Base-by-base conservation (phyloP, 2,888 invertebrate species). In the Stenurella melanura region DNA sequence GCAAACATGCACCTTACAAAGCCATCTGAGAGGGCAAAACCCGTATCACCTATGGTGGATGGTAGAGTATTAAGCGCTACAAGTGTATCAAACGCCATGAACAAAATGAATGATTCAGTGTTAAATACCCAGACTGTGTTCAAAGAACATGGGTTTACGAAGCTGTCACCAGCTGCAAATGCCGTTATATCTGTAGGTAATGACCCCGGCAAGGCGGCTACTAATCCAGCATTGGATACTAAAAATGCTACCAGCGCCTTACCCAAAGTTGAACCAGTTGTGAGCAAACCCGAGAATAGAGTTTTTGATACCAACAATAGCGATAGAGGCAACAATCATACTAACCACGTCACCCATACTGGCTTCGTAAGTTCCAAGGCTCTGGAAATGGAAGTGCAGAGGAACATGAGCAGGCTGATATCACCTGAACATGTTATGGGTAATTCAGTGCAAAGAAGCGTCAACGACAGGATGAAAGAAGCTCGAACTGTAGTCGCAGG, bases 61-160 rank as follows among this genome's bases (percentile, higher is more conserved):
- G 88, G 86, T 6, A 81, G 88, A 18, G 84, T 88, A 9, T 81
- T 90, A 64, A 90, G 89, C 77, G 89, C 89, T 26, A 89, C 88
- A 15, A 89, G 89, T 81, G 89, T 90, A 15, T 88, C 89, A 12
- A 86, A 87, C 58, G 90, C 90, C 21, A 88, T 90, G 73, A 89
- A 89, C 80, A 87, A 86, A 83, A 90, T 90, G 90, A 90, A 89
- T 83, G 88, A 89, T 75, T 88, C 89, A 6, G 89, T 89, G 67
- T 78, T 90, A 57, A 87, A 89, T 79, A 87, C 88, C 5, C 87
- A 89, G 79, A 89, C 90, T 19, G 76, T 89, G 50, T 87, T 89
- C 75, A 88, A 88, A 76, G 89, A 89, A 56, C 85, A 86, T 74
- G 87, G 86, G 61, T 78, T 85, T 80, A 67, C 85, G 74, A 80